Evolutionary conservation across 35 echinoderm and acorn worm genomes (phyloP).

Genomic region (Antedon bifida): DNA sequence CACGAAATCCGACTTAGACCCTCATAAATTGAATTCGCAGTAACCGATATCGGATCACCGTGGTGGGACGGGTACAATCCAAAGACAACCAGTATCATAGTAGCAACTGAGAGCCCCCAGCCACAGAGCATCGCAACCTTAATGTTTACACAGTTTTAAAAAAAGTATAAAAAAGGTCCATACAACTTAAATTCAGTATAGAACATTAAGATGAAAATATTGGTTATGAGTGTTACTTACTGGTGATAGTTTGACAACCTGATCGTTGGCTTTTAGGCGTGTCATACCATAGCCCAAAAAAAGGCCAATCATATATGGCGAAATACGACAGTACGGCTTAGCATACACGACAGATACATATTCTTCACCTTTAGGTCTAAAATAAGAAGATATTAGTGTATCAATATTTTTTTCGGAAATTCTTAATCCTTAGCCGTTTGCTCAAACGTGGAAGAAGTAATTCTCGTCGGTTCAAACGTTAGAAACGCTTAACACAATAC

Average conservation of each 20-base stretch:
- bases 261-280: background rate
- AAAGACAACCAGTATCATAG: conserved; percentile 30
- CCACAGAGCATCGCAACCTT: conserved; percentile 19
- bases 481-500: too few relatives aligned
- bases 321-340: conserved; percentile 61
- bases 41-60: background rate
- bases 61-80: conserved; percentile 30
- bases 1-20: conserved; percentile 40
- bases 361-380: background rate
- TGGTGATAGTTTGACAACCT: background rate
- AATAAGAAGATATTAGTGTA: background rate
- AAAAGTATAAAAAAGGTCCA: too few relatives aligned
- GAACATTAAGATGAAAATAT: too few relatives aligned
- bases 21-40: conserved; percentile 18
- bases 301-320: conserved; percentile 55
- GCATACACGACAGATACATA: conserved; percentile 23
- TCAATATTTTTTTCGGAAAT: too few relatives aligned
- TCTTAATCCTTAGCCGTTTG: too few relatives aligned
- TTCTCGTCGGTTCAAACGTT: too few relatives aligned
- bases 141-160: too few relatives aligned
- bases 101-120: conserved; percentile 24
- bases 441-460: too few relatives aligned
- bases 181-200: too few relatives aligned
- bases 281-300: conserved; percentile 25
- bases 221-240: conserved; percentile 12